phyloP scores from a whole-genome alignment of 2,113 vertebrate species.

The Malurus cyaneus region DNA sequence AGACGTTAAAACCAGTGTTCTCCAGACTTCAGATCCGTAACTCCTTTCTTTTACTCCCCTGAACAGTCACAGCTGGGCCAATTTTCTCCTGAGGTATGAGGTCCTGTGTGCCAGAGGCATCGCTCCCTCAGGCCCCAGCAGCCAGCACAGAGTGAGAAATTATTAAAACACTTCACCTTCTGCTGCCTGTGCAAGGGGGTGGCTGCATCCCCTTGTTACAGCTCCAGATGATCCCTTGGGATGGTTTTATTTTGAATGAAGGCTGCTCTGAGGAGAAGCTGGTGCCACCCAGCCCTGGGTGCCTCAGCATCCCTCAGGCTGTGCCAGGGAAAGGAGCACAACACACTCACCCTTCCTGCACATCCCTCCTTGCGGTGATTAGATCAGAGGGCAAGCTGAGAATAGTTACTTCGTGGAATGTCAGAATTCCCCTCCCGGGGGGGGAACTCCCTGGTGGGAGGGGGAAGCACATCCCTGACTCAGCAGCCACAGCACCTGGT shows the following conservation, averaged over 20 bases:
- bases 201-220: rapidly evolving
- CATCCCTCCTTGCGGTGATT: not conserved
- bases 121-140: not conserved
- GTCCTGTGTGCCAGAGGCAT: not conserved
- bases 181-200: not conserved
- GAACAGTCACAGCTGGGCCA: not conserved
- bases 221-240: not conserved
- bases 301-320: not conserved
- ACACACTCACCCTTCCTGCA: not conserved
- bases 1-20: not conserved
- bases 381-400: not conserved
- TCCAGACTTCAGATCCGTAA: not conserved
- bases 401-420: not conserved
- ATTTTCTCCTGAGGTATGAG: not conserved
- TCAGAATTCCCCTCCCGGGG: not conserved
- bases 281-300: not conserved
- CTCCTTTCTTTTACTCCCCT: not conserved
- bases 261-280: not conserved
- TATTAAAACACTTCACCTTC: not conserved
- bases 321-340: not conserved
- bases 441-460: rapidly evolving
- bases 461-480: not conserved
- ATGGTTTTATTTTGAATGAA: not conserved
- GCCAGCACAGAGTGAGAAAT: not conserved
- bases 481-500: not conserved